Conservation (phyloP, 2,888 invertebrate genomes). For the Caenorhabditis becei region DNA sequence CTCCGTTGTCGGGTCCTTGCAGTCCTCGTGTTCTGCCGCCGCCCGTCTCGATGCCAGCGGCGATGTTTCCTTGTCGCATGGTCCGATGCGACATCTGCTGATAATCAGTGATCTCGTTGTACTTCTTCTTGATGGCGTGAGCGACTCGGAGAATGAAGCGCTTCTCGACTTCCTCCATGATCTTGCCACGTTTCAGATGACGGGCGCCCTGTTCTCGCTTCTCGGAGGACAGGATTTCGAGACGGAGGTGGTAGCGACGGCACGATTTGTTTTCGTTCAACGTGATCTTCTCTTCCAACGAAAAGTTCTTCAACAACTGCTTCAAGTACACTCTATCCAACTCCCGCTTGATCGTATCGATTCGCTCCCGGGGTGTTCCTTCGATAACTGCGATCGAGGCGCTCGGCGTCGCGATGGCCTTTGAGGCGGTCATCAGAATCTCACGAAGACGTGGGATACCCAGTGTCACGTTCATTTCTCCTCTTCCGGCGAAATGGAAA, state of each 20-base stretch:
- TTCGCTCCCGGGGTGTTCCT: slow-evolving; percentile 64
- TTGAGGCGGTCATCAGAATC: slow-evolving; percentile 95
- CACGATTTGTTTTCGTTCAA: slow-evolving; percentile 55
- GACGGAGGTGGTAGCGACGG: slow-evolving; percentile 73
- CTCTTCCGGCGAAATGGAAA: slow-evolving; percentile 96
- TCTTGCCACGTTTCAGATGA: slow-evolving; percentile 84
- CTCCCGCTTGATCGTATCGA: slow-evolving; percentile 83
- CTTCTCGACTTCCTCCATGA: slow-evolving; percentile 85
- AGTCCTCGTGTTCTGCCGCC: slow-evolving; percentile 15
- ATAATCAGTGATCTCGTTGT: slow-evolving; percentile 64
- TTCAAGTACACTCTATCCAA: slow-evolving; percentile 89
- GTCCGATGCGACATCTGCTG: slow-evolving; percentile 67
- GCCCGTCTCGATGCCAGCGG: slow-evolving; percentile 48
- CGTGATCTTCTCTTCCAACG: slow-evolving; percentile 71
- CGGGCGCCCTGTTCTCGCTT: slow-evolving; percentile 88
- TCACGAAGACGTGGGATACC: slow-evolving; percentile 97
- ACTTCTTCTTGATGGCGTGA: slow-evolving; percentile 65
- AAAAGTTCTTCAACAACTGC: slow-evolving; percentile 84
- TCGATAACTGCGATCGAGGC: slow-evolving; percentile 71
- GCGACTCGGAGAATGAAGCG: slow-evolving; percentile 77
- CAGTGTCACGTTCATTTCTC: slow-evolving; percentile 99
- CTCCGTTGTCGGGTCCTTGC: slow-evolving; percentile 68
- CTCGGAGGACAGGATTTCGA: slow-evolving; percentile 85
- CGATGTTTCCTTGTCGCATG: slow-evolving; percentile 61
- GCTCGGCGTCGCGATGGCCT: slow-evolving; percentile 94